These are phyloP conservation scores for Lamprologus callipterus DNA, from an alignment of 2,113 vertebrate genomes.

Conservation along the genomic window DNA sequence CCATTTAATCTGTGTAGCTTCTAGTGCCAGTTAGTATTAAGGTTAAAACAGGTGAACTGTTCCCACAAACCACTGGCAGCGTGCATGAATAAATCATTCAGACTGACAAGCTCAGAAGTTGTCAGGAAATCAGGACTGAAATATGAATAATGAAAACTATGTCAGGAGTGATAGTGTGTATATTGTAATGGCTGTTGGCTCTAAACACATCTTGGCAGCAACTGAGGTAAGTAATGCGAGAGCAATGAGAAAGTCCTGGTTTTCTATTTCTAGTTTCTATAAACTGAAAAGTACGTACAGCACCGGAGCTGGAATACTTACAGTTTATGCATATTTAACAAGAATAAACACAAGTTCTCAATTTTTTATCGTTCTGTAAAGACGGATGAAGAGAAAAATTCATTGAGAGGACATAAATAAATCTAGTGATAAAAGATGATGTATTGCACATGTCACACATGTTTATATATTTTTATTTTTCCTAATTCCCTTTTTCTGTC, in stretches of 20 bases:
- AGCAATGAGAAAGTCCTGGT: not conserved
- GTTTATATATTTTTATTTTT: not conserved
- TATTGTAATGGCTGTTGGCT: not conserved
- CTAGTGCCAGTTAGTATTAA: not conserved
- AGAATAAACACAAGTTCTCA: not conserved
- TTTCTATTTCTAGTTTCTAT: not conserved
- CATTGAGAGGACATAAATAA: not conserved
- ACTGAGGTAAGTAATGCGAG: not conserved
- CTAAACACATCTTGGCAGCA: conserved; percentile 4
- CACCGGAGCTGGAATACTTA: not conserved
- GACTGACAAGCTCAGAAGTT: conserved; percentile 28
- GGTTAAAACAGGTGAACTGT: conserved; percentile 29
- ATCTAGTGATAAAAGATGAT: not conserved
- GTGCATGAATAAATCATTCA: conserved; percentile 40
- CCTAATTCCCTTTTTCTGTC: too few species aligned
- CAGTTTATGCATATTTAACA: not conserved
- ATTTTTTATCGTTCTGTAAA: not conserved
- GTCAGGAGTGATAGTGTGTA: not conserved
- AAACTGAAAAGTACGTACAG: not conserved
- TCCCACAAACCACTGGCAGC: conserved; percentile 10
- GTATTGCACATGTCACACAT: not conserved
- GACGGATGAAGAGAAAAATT: not conserved
- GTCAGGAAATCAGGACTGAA: conserved; percentile 37
- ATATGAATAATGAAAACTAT: conserved; percentile 33
- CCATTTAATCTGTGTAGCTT: conserved; percentile 6